Evolutionary conservation across 2,113 vertebrate species (phyloP), one percentile per base, ranked within the genome.

Genomic region (Struthio camelus): DNA sequence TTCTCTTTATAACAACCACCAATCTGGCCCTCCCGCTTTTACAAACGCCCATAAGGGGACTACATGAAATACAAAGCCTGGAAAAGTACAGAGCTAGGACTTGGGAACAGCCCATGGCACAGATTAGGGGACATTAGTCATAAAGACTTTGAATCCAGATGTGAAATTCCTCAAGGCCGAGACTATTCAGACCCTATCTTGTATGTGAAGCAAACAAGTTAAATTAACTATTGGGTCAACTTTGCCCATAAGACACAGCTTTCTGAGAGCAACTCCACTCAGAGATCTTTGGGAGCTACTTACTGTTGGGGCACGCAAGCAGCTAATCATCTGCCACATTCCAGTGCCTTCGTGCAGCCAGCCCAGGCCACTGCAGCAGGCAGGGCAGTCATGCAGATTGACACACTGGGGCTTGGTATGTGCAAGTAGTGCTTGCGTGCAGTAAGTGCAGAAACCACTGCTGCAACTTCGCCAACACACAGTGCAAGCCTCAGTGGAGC

Each of bases 61-160:
- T 20, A 92, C 89, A 95, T 94, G 94, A 96, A 96, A 96, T 85
- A 97, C 93, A 96, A 97, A 96, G 89, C 93, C 95, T 95, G 96
- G 95, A 94, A 96, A 94, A 95, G 81, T 87, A 95, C 85, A 94
- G 79, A 95, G 91, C 93, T 83, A 86, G 72, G 91, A 91, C 85
- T 97, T 86, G 87, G 91, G 95, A 97, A 91, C 93, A 93, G 69
- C 91, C 93, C 85, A 86, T 91, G 94, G 89, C 96, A 95, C 94
- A 96, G 94, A 95, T 95, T 64, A 96, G 89, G 87, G 91, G 94
- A 96, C 93, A 96, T 96, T 96, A 96, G 93, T 91, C 95, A 97
- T 97, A 86, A 94, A 97, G 85, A 89, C 69, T 86, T 96, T 95
- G 82, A 93, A 97, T 96, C 95, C 95, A 97, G 94, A 96, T 96